Conservation (phyloP, 2,113 vertebrate species). For the Hyperoodon ampullatus region DNA sequence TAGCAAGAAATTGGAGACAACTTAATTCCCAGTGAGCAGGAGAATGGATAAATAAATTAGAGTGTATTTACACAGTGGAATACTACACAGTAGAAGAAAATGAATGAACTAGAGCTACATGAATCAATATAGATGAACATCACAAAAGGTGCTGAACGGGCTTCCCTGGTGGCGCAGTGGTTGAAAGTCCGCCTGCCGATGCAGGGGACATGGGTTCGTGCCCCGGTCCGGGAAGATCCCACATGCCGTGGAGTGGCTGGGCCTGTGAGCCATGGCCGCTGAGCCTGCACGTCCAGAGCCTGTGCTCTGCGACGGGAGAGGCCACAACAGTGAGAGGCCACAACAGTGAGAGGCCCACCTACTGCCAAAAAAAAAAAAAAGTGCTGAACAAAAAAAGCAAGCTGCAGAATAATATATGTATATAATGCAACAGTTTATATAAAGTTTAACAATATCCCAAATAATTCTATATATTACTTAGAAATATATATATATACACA, state of each 20-base stretch:
- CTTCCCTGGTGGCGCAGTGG: no score
- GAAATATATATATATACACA: not conserved
- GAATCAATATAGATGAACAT: not conserved
- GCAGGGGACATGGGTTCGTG: no score
- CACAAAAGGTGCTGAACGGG: not conserved
- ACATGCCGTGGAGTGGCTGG: no score
- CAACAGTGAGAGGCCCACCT: no score
- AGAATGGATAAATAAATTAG: not conserved
- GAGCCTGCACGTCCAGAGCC: no score
- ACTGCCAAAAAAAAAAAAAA: no score
- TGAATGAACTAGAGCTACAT: not conserved
- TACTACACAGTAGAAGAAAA: not conserved
- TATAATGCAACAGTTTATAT: not conserved
- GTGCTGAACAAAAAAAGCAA: slow-evolving; percentile 18
- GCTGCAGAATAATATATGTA: not conserved
- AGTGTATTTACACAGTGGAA: not conserved
- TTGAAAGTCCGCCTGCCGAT: no score
- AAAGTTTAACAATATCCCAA: not conserved
- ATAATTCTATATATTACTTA: not conserved
- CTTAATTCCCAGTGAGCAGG: not conserved
- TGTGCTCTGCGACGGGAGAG: no score
- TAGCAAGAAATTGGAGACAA: not conserved
- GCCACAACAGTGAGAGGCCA: no score
- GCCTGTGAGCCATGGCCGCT: no score
- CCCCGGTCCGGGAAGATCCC: no score